These are phyloP conservation scores for Barypeithes pellucidus DNA, from an alignment of 2,888 invertebrate genomes.

Conservation along the genomic window DNA sequence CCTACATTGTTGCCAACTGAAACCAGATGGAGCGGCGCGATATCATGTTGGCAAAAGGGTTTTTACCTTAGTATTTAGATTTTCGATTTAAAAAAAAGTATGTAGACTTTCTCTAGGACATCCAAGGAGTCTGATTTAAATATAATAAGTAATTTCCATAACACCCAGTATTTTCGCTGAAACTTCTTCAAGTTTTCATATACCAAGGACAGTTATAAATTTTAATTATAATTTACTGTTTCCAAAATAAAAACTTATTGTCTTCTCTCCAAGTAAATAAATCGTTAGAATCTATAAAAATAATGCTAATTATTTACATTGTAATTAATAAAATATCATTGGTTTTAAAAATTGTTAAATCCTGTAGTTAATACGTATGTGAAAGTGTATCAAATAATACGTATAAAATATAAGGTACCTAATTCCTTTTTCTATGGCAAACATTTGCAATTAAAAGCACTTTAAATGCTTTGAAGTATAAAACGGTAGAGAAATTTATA, in stretches of 20 bases:
- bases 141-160: no score
- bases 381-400: constrained; percentile 18
- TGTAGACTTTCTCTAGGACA: no score
- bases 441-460: constrained; percentile 17
- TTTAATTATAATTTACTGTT: neutral
- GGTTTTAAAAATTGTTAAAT: neutral
- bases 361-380: constrained; percentile 1
- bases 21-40: no score
- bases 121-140: no score
- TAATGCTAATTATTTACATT: neutral
- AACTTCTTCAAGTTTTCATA: neutral
- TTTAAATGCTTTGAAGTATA: neutral
- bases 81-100: no score
- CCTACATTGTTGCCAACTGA: no score
- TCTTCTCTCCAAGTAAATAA: neutral
- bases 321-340: neutral
- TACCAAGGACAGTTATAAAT: neutral
- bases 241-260: neutral
- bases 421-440: constrained; percentile 8
- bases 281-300: neutral
- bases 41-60: no score
- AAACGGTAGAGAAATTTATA: constrained; percentile 5
- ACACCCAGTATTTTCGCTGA: neutral
- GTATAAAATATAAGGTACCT: neutral
- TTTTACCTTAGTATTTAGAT: no score